Base-by-base conservation (phyloP, 2,113 vertebrate genomes). In the Misgurnus mizolepis region DNA sequence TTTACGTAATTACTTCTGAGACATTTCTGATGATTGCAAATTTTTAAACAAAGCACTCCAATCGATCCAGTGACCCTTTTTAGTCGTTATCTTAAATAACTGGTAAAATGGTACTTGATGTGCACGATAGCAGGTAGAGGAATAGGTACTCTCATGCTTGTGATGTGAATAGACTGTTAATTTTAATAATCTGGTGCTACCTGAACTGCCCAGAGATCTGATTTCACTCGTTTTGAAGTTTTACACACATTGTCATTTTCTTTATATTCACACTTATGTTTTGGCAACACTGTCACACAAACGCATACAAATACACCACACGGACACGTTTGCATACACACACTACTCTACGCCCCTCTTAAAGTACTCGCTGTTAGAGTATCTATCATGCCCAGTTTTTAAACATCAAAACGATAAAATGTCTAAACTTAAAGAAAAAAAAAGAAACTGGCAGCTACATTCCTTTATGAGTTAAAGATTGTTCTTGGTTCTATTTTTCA, bases 391-490 rank as follows among this genome's bases (percentile, higher is more conserved):
- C 60, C 69, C 67, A 82, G 53, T 71, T 81, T 50, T 80, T 66
- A 79, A 58, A 78, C 76, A 80, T 77, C 72, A 79, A 79, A 74
- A 81, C 15, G n/a, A 71, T n/a, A 69, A 62, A 70, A 75, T 62
- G 50, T 53, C 39, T 34, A 49, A 73, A 79, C 34, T 27, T 78
- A 73, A 80, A 75, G 80, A 55, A 76, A 81, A 88, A 88, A 83
- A 85, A 80, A 75, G 88, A 90, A 90, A 92, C 90, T 92, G 93
- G 93, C 93, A 94, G 92, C 93, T 94, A 94, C 93, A 93, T 93
- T 93, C 89, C 89, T 90, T 88, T 90, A 88, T 90, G 83, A 91
- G 88, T 93, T 88, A 87, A 89, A 89, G 90, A 90, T 92, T 91
- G 88, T 91, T 93, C 84, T 92, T 88, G 88, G 88, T 91, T 93